These are phyloP conservation scores for Hydrocynus forskahlii DNA, from an alignment of 2,797 vertebrate species.

Conservation along the genomic window DNA sequence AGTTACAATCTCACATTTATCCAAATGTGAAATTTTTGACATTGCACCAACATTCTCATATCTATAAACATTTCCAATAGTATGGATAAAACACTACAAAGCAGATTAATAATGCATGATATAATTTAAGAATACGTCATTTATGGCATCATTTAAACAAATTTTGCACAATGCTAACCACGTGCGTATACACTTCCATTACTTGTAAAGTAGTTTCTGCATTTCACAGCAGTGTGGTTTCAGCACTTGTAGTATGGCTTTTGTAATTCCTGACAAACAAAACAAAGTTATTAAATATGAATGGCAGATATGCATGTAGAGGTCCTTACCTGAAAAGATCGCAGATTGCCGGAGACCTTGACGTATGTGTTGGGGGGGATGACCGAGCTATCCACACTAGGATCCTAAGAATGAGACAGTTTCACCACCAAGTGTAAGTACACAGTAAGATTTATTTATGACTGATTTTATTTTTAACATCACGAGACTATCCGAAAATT, in stretches of 20 bases:
- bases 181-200: background rate
- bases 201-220: background rate
- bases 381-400: constrained; percentile 84
- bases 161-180: background rate
- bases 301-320: background rate
- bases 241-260: background rate
- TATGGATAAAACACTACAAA: no score
- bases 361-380: constrained; percentile 93
- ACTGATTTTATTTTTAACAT: background rate
- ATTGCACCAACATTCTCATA: no score
- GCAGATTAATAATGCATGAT: background rate
- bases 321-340: constrained; percentile 90
- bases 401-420: constrained; percentile 76
- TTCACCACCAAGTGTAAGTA: background rate
- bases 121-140: no score
- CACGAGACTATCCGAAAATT: background rate
- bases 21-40: no score
- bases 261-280: background rate
- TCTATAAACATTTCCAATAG: no score
- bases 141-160: no score
- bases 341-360: constrained; percentile 93
- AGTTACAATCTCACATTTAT: no score
- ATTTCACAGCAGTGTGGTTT: background rate
- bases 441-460: background rate
- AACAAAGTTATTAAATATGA: background rate